phyloP scores from a whole-genome alignment of 2,113 vertebrate genomes.

The Barnardius zonarius region DNA sequence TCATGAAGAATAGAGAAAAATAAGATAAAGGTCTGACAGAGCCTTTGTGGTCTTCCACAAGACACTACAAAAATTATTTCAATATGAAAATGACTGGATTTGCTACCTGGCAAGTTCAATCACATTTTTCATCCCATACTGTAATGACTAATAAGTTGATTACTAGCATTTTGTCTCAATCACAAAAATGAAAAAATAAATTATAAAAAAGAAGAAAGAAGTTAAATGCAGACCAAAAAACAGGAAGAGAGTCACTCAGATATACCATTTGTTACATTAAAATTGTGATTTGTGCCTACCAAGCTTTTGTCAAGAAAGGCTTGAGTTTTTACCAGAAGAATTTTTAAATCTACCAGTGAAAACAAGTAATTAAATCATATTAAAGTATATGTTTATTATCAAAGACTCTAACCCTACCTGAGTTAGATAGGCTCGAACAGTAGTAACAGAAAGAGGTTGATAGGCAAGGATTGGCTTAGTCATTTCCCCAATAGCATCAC shows the following conservation, averaged over 20 bases:
- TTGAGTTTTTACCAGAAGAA: not conserved
- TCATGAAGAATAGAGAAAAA: not conserved
- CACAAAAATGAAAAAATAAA: not conserved
- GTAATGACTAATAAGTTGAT: not conserved
- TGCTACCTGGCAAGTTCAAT: not conserved
- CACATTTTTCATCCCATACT: not conserved
- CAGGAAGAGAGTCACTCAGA: not conserved
- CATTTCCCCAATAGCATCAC: conserved; percentile 79
- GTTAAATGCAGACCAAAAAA: not conserved
- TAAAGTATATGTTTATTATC: not conserved
- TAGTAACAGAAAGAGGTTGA: conserved; percentile 79
- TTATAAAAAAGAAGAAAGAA: not conserved
- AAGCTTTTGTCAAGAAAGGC: not conserved
- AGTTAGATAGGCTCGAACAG: conserved; percentile 83
- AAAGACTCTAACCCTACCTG: conserved; percentile 76
- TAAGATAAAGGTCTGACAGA: not conserved
- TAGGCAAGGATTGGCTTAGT: conserved; percentile 86
- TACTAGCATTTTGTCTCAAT: not conserved
- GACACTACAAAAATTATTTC: not conserved
- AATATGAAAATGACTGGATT: not conserved
- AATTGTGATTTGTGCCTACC: not conserved
- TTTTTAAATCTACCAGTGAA: not conserved
- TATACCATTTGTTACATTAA: not conserved
- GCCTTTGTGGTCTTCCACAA: not conserved
- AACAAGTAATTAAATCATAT: not conserved